Percentiles rank a stretch among this genome's conserved stretches.
Conservation (phyloP, 2,797 vertebrate species). For the Etheostoma nigrum region DNA sequence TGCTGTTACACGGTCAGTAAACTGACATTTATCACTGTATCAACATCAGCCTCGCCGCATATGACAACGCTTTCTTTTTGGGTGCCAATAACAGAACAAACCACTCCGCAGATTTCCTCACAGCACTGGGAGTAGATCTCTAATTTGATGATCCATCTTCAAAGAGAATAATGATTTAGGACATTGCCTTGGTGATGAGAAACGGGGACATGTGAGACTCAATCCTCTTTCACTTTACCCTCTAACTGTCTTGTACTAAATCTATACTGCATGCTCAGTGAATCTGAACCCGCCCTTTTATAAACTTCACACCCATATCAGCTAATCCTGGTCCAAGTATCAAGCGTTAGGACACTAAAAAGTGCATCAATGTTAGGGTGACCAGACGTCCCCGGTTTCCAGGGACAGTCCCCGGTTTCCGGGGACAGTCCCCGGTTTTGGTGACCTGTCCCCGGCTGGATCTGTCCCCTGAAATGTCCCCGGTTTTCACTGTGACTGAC, state of each 20-base stretch:
- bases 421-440: too few relatives aligned
- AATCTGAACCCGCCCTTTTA: background rate
- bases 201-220: conserved; percentile 20
- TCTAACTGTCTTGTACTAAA: conserved; percentile 26
- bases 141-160: conserved; percentile 57
- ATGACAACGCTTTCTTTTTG: background rate
- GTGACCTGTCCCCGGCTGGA: too few relatives aligned
- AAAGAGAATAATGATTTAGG: conserved; percentile 57
- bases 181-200: conserved; percentile 19
- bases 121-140: conserved; percentile 23
- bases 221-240: conserved; percentile 21
- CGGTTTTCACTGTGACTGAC: too few relatives aligned
- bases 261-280: conserved; percentile 19
- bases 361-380: conserved; percentile 52
- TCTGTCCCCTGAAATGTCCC: too few relatives aligned
- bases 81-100: conserved; percentile 31
- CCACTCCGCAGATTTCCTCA: conserved; percentile 26
- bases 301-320: conserved; percentile 27
- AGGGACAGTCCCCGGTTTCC: too few relatives aligned
- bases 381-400: too few relatives aligned
- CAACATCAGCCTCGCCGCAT: conserved; percentile 27
- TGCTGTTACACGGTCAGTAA: conserved; percentile 53
- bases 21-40: conserved; percentile 62
- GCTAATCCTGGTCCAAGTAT: conserved; percentile 24
- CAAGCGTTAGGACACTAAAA: conserved; percentile 29